Conservation (phyloP, 2,113 vertebrate genomes). For the Rafetus swinhoei region DNA sequence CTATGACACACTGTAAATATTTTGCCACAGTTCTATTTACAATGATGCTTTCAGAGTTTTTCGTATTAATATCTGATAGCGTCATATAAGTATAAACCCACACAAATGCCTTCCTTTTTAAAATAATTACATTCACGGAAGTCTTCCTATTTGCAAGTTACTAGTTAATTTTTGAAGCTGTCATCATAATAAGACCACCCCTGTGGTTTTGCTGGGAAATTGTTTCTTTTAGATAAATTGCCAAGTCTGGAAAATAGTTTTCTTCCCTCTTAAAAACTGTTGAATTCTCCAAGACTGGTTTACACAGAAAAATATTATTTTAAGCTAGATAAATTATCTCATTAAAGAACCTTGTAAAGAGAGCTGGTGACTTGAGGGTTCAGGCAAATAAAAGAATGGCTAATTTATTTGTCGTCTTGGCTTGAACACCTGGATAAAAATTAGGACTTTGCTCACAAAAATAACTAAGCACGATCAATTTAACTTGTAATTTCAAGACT, state of each 20-base stretch:
- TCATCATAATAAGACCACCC: conserved; percentile 11
- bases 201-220: conserved; percentile 36
- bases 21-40: conserved; percentile 21
- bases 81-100: neutral
- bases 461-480: neutral
- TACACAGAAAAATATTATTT: conserved; percentile 61
- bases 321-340: conserved; percentile 63
- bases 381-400: neutral
- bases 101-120: neutral
- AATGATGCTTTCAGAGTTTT: conserved; percentile 6
- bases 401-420: neutral
- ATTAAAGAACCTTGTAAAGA: conserved; percentile 67
- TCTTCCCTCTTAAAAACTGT: conserved; percentile 37
- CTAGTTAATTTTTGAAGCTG: neutral
- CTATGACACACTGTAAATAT: conserved; percentile 1
- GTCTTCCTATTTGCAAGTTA: conserved; percentile 30
- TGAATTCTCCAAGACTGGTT: conserved; percentile 47
- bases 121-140: conserved; percentile 18
- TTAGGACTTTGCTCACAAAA: neutral
- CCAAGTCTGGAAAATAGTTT: conserved; percentile 39
- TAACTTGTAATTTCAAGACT: neutral
- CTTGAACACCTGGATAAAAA: neutral
- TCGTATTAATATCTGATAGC: neutral
- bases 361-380: neutral
- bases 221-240: conserved; percentile 43